These are phyloP conservation scores for Dendroctonus ponderosae DNA, from an alignment of 1,140 invertebrate species.

Conservation along the genomic window DNA sequence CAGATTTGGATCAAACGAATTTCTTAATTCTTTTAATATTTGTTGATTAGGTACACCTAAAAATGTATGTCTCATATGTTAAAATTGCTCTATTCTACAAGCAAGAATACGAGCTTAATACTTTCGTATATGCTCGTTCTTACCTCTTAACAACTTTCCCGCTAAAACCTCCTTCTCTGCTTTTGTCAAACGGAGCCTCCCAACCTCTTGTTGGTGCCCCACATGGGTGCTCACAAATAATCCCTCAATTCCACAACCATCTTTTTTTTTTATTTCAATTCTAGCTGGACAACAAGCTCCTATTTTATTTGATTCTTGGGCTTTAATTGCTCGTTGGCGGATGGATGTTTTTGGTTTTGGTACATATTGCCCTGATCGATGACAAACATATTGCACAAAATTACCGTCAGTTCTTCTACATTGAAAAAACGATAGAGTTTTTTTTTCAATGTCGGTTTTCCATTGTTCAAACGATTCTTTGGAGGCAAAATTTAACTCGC, in stretches of 20 bases:
- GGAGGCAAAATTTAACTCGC: too few species aligned
- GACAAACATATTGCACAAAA: constrained; percentile 3
- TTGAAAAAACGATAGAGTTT: too few species aligned
- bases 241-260: too few species aligned
- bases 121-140: too few species aligned
- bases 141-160: background rate
- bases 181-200: background rate
- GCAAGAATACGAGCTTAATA: too few species aligned
- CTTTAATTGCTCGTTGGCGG: background rate
- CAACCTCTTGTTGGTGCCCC: background rate
- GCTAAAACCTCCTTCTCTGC: background rate
- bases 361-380: background rate
- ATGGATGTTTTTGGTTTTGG: background rate
- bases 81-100: too few species aligned
- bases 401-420: too few species aligned
- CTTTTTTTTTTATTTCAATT: too few species aligned
- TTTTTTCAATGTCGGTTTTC: too few species aligned
- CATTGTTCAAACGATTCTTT: too few species aligned
- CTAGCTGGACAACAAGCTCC: too few species aligned
- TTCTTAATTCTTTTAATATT: constrained; percentile 1
- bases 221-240: background rate
- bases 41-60: background rate
- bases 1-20: background rate
- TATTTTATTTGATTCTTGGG: background rate
- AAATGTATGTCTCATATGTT: too few species aligned